Percentiles rank a stretch among this genome's conserved stretches.
These are phyloP conservation scores for Eubasilissa splendida DNA, from an alignment of 2,888 invertebrate genomes.

Conservation along the genomic window DNA sequence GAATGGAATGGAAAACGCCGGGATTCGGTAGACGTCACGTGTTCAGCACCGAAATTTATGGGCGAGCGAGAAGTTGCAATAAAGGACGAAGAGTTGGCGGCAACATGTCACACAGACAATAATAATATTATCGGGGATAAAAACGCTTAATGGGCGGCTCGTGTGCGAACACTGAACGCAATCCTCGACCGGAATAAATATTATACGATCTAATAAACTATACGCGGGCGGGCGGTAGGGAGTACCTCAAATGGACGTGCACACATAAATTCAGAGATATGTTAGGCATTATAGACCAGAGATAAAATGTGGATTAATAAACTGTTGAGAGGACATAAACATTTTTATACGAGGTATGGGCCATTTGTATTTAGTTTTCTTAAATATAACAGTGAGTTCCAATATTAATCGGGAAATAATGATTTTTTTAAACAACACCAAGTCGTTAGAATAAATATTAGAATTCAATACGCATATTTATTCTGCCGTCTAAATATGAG, in stretches of 20 bases:
- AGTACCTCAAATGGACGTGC: constrained; percentile 11
- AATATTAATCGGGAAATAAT: background rate
- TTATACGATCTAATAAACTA: constrained; percentile 38
- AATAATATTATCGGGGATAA: constrained; percentile 54
- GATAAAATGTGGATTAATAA: constrained; percentile 30
- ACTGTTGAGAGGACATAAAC: constrained; percentile 16
- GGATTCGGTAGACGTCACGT: constrained; percentile 56
- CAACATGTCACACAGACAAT: constrained; percentile 50
- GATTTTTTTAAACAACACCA: background rate
- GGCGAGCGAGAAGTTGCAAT: constrained; percentile 32
- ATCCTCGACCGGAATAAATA: constrained; percentile 20
- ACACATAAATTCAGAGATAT: constrained; percentile 9
- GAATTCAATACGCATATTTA: no score
- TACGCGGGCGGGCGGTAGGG: background rate
- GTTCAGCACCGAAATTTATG: constrained; percentile 51
- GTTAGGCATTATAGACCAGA: background rate
- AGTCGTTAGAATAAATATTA: background rate
- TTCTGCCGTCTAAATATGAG: no score
- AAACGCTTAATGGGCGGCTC: constrained; percentile 54
- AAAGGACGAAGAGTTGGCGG: constrained; percentile 18
- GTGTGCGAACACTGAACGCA: constrained; percentile 20
- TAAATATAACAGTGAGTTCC: no score
- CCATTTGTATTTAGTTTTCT: no score
- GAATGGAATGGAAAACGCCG: constrained; percentile 15
- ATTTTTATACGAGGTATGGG: background rate